Evolutionary conservation across 2,888 invertebrate species (phyloP), one percentile per base, ranked within the genome.

Genomic region (Neelides folsomi): DNA sequence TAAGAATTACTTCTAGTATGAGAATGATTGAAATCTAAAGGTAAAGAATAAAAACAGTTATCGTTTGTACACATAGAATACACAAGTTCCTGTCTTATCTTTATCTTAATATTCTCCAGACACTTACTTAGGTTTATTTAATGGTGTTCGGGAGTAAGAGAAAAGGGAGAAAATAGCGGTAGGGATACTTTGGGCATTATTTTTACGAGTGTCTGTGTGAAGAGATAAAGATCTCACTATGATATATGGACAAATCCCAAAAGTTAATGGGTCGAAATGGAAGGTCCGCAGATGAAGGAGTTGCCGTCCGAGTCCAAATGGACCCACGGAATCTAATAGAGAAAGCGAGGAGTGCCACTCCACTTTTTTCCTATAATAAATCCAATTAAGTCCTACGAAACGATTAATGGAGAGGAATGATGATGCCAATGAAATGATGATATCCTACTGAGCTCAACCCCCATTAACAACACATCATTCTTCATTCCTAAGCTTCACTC

Each of bases 371-470:
- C 45, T 39, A 50, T 45, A 51, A 54, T 54, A 54, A 48, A 54
- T 51, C 54, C 51, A 54, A 54, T 54, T 54, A 54, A 54, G 54
- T 49, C 50, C 43, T 46, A 51, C 35, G 48, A 51, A 51, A 54
- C 51, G 51, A 51, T 51, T 54, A 54, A 54, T 54, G 54, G 54
- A 54, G 51, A 41, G 45, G 48, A 51, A 49, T 54, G 47, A 51
- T 43, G 45, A 54, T 48, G 41, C 51, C 51, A 54, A 51, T 51
- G 51, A 54, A 48, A 54, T 54, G 48, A 51, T 49, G 51, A 54
- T 51, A 46, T 51, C 54, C 48, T 46, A 51, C 48, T 46, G 54
- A 49, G 54, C 42, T 54, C 45, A 27, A 49, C 45, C 51, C 45
- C 48, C 51, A 54, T 54, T 54, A 54, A 48, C 51, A 54, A 51